These are phyloP conservation scores for Lepidurus packardi DNA, from an alignment of 1,140 invertebrate genomes.

Conservation along the genomic window DNA sequence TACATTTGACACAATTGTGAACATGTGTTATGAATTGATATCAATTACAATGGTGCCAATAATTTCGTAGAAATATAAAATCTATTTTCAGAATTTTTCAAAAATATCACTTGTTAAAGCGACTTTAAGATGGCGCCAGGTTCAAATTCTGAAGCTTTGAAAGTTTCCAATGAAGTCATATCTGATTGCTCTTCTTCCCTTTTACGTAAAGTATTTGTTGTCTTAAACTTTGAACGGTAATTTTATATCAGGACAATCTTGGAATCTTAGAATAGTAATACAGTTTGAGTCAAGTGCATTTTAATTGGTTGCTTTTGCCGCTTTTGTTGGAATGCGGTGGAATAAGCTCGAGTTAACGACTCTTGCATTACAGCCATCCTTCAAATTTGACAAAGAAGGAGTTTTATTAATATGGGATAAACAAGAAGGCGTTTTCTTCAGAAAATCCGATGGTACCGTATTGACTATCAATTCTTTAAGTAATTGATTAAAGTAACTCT, in stretches of 20 bases:
- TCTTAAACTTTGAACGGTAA: not conserved
- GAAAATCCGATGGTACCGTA: slow-evolving; percentile 76
- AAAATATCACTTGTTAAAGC: not conserved
- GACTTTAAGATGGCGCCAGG: not conserved
- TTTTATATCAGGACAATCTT: too few relatives aligned
- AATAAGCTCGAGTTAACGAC: slow-evolving; percentile 81
- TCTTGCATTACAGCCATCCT: slow-evolving; percentile 73
- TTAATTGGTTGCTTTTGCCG: not conserved
- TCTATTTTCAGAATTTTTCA: not conserved
- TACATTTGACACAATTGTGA: too few relatives aligned
- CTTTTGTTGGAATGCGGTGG: slow-evolving; percentile 63
- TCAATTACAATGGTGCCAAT: too few relatives aligned
- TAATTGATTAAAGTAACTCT: not conserved
- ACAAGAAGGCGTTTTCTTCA: slow-evolving; percentile 79
- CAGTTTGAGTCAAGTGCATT: not conserved
- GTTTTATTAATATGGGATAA: slow-evolving; percentile 76
- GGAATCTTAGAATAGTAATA: too few relatives aligned
- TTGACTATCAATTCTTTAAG: not conserved
- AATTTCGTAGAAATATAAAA: too few relatives aligned
- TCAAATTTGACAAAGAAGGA: slow-evolving; percentile 89
- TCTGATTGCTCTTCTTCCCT: not conserved
- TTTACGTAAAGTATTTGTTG: not conserved
- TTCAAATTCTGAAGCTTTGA: not conserved
- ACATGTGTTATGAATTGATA: too few relatives aligned
- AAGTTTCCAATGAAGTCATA: not conserved